phyloP scores from a whole-genome alignment of 2,113 vertebrate species.

The Hydropotes inermis region DNA sequence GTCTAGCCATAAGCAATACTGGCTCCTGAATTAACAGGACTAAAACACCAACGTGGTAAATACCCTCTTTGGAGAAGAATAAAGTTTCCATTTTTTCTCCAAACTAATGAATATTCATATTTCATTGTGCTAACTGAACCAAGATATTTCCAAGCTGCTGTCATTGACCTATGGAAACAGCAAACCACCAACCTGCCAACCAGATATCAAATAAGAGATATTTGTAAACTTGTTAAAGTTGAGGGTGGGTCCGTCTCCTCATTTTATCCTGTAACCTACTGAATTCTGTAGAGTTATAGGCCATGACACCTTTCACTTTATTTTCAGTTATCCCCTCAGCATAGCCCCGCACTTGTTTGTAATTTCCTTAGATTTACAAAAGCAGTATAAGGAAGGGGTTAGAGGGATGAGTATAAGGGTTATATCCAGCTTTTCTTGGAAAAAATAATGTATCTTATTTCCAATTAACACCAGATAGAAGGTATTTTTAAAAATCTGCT shows the following conservation, averaged over 20 bases:
- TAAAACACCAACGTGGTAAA: background rate
- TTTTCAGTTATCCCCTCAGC: background rate
- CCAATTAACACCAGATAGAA: background rate
- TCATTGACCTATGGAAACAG: background rate
- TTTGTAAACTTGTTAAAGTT: background rate
- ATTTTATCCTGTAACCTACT: background rate
- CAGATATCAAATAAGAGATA: background rate
- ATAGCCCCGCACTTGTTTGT: rapidly evolving
- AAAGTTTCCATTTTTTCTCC: background rate
- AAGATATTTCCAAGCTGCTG: background rate
- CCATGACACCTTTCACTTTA: background rate
- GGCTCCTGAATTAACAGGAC: background rate
- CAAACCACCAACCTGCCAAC: background rate
- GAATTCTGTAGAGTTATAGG: background rate
- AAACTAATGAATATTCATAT: background rate
- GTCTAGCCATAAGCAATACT: no score
- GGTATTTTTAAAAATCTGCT: background rate
- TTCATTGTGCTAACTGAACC: background rate
- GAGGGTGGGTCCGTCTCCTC: background rate
- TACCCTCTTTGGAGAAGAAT: background rate
- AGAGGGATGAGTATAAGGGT: background rate
- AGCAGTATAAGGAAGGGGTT: background rate
- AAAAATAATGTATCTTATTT: background rate
- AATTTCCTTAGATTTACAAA: background rate
- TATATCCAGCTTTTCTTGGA: background rate